Conservation (phyloP, 2,113 vertebrate genomes). For the Sander lucioperca region DNA sequence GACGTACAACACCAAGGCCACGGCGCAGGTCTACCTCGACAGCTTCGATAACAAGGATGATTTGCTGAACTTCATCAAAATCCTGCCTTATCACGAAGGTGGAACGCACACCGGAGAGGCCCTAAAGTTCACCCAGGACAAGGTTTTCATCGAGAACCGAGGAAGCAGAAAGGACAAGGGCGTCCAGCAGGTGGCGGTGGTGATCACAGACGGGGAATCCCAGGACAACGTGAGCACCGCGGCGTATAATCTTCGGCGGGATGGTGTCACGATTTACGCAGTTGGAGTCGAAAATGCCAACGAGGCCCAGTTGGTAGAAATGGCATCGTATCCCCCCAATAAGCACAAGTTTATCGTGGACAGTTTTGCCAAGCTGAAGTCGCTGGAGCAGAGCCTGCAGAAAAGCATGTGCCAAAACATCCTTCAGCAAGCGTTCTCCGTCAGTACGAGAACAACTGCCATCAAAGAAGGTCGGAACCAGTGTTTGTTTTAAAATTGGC, state of each 20-base stretch:
- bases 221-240: conserved; percentile 77
- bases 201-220: conserved; percentile 86
- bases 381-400: conserved; percentile 77
- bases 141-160: conserved; percentile 71
- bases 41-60: conserved; percentile 76
- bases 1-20: conserved; percentile 74
- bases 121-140: conserved; percentile 78
- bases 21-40: conserved; percentile 82
- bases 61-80: conserved; percentile 84
- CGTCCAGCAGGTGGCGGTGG: conserved; percentile 85
- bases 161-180: conserved; percentile 81
- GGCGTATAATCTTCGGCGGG: conserved; percentile 78
- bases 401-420: conserved; percentile 83
- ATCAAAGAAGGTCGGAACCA: conserved; percentile 83
- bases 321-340: conserved; percentile 83
- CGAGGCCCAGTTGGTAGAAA: conserved; percentile 71
- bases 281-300: conserved; percentile 81
- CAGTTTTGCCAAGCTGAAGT: conserved; percentile 80
- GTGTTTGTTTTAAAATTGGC: background rate
- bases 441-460: background rate
- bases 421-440: conserved; percentile 25
- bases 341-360: conserved; percentile 80
- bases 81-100: conserved; percentile 82
- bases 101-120: conserved; percentile 80
- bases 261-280: conserved; percentile 82